Conservation (phyloP, 2,113 vertebrate species). For the Orycteropus afer region DNA sequence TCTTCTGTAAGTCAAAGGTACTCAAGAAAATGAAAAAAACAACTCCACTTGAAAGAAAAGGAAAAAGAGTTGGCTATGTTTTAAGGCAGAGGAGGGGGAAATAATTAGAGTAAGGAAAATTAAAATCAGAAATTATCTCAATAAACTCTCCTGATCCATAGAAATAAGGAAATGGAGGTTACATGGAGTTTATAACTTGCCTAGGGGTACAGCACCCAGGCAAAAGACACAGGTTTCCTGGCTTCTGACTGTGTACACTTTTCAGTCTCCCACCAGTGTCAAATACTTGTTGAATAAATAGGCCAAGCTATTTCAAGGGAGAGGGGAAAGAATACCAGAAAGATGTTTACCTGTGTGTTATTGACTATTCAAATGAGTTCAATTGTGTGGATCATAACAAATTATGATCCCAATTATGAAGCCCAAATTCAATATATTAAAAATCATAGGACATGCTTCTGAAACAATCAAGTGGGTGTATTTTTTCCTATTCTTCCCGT, state of each 20-base stretch:
- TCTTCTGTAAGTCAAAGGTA: neutral
- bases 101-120: neutral
- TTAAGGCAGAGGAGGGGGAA: neutral
- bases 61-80: neutral
- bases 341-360: no score
- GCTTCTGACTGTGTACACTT: neutral
- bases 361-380: no score
- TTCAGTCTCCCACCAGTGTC: accelerated
- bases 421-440: neutral
- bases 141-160: neutral
- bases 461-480: accelerated
- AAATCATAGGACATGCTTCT: neutral
- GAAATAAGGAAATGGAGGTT: neutral
- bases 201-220: neutral
- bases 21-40: conserved; percentile 4
- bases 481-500: neutral
- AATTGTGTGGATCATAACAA: no score
- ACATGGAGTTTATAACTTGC: neutral
- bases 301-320: neutral
- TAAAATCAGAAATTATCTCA: neutral
- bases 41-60: neutral
- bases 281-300: neutral
- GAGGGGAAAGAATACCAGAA: no score
- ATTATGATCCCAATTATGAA: no score
- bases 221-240: no score